phyloP scores from a whole-genome alignment of 2,113 vertebrate species.

The Azemiops feae region DNA sequence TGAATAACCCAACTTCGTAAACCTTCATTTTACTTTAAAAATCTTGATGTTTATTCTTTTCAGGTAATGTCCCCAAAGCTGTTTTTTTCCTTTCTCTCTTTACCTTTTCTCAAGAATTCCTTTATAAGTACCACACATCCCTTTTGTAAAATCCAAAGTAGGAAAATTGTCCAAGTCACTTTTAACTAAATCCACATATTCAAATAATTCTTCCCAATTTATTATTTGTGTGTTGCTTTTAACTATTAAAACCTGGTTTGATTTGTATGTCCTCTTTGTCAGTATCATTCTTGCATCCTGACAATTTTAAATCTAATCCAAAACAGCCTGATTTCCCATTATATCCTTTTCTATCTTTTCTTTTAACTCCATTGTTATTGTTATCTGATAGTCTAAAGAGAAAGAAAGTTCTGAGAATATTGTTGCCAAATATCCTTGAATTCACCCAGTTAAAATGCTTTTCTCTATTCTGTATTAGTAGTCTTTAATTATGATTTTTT shows the following conservation, averaged over 20 bases:
- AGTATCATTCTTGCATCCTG: not conserved
- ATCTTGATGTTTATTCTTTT: not conserved
- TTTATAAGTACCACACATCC: not conserved
- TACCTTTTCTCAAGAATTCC: not conserved
- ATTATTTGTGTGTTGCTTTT: not conserved
- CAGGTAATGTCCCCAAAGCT: not conserved
- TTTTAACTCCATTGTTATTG: not conserved
- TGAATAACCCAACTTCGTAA: not conserved
- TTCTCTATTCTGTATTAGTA: not conserved
- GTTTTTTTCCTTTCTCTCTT: not conserved
- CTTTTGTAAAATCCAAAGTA: not conserved
- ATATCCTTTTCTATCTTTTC: not conserved
- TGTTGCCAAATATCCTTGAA: not conserved
- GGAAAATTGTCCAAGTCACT: not conserved
- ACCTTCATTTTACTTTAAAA: not conserved
- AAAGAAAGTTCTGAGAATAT: not conserved
- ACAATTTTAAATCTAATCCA: not conserved
- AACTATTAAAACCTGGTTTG: not conserved
- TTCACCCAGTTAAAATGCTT: not conserved
- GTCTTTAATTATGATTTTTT: not conserved
- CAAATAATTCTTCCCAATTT: not conserved
- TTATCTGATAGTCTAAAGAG: not conserved
- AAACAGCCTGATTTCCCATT: not conserved
- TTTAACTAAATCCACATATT: not conserved
- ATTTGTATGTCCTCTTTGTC: not conserved